phyloP scores from a whole-genome alignment of 2,888 invertebrate species.

The Tanypteryx hageni region DNA sequence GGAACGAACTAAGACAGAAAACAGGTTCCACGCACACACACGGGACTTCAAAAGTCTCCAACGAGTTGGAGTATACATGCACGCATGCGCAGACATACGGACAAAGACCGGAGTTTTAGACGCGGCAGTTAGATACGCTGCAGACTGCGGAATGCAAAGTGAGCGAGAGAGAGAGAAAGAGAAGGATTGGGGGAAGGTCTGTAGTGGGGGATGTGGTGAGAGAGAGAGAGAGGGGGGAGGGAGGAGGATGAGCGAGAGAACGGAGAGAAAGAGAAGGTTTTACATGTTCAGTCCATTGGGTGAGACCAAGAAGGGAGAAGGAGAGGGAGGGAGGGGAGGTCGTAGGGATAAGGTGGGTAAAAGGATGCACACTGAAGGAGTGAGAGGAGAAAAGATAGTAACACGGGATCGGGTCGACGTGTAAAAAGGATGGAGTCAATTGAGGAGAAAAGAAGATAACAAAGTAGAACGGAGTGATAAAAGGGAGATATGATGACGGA shows the following conservation, averaged over 20 bases:
- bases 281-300: slow-evolving; percentile 9
- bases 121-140: slow-evolving; percentile 2
- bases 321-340: neutral
- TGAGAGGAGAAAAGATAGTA: neutral
- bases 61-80: slow-evolving; percentile 1
- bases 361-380: neutral
- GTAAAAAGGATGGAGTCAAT: slow-evolving; percentile 19
- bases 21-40: slow-evolving; percentile 30
- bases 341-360: neutral
- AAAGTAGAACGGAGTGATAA: neutral
- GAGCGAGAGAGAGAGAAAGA: neutral
- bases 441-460: neutral
- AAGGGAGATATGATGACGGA: neutral
- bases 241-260: neutral
- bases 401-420: slow-evolving; percentile 3
- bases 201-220: neutral
- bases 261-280: neutral
- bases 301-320: neutral
- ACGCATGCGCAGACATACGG: slow-evolving; percentile 55
- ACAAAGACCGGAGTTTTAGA: slow-evolving; percentile 48
- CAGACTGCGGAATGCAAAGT: slow-evolving; percentile 34
- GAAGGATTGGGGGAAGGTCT: neutral
- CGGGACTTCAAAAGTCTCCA: neutral
- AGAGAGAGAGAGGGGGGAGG: neutral
- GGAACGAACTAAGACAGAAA: slow-evolving; percentile 2